Evolutionary conservation across 2,888 invertebrate species (phyloP), one percentile per base, ranked within the genome.

Genomic region (Tanypteryx hageni): DNA sequence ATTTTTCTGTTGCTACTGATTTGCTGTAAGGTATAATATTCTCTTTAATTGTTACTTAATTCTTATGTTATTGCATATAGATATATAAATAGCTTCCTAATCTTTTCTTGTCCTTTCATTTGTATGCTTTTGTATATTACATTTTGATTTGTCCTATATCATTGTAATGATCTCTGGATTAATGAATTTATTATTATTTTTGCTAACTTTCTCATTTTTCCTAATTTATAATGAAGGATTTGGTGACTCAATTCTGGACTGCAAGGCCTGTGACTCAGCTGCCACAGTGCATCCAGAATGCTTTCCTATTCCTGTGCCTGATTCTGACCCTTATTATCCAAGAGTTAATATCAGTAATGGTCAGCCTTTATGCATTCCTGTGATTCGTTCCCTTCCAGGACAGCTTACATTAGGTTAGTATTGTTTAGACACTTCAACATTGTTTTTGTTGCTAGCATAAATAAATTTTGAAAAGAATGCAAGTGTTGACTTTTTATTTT

Each of bases 301-400:
- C 93, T 95, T 95, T 93, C 96, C 96, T 0, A 96, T 96, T 92
- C 94, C 94, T 1, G 95, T 96, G 27, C 96, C 96, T 0, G 94
- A 94, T 58, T 94, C 95, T 82, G 96, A 96, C 94, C 95, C 96
- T 0, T 95, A 95, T 94, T 96, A 96, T 94, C 96, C 96, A n/a
- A 94, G 95, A 4, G 93, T 94, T 18, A 95, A 95, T 93, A 94
- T 94, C 92, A 94, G 94, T 4, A 95, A 95, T 58, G 95, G 95
- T 57, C 93, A 94, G 92, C 95, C 95, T 3, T 94, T 95, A 93
- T 96, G 96, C 93, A 95, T 96, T 92, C 95, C 96, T 18, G 96
- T 96, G 92, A 95, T 95, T 1, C 94, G 96, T 92, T 95, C 95
- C 31, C 94, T 96, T 61, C 95, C 96, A n/a, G 96, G 96, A 10